phyloP scores from a whole-genome alignment of 2,797 vertebrate genomes.

The Phataginus tricuspis region DNA sequence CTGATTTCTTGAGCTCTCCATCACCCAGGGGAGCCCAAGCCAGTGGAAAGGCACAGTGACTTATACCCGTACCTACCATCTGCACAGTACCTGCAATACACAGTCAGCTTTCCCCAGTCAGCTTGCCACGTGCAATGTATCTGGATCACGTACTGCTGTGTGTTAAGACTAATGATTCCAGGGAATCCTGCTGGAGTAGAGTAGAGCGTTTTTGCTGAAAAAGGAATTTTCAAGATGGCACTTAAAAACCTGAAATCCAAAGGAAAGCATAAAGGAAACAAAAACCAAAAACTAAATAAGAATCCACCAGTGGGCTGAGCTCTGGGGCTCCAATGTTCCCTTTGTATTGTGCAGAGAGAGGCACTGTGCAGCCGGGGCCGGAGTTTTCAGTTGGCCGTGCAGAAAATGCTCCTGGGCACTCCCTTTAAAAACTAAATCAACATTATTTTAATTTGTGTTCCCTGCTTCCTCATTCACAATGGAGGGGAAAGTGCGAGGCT shows the following conservation, averaged over 20 bases:
- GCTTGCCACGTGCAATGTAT: rapidly evolving
- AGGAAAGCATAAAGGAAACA: conserved; percentile 72
- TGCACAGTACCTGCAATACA: rapidly evolving
- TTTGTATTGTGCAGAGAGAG: conserved; percentile 67
- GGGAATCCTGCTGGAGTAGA: not conserved
- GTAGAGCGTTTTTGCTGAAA: conserved; percentile 15
- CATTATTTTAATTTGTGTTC: conserved; percentile 86
- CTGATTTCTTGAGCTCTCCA: not conserved
- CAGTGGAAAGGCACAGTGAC: not conserved
- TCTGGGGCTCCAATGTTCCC: conserved; percentile 76
- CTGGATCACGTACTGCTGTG: not conserved
- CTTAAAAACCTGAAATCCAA: conserved; percentile 44
- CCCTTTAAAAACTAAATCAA: conserved; percentile 84
- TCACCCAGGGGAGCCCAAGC: not conserved
- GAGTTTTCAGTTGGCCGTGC: conserved; percentile 69
- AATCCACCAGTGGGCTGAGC: conserved; percentile 58
- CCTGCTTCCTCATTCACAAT: conserved; percentile 78
- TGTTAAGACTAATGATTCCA: not conserved
- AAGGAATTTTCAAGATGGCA: conserved; percentile 36
- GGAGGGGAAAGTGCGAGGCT: conserved; percentile 74
- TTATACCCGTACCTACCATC: too few relatives aligned
- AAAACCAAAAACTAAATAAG: conserved; percentile 60
- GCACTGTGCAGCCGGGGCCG: not conserved
- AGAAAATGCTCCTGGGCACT: conserved; percentile 80
- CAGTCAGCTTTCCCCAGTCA: not conserved